Conservation (phyloP, 2,797 vertebrate genomes). For the Crax fasciolata region DNA sequence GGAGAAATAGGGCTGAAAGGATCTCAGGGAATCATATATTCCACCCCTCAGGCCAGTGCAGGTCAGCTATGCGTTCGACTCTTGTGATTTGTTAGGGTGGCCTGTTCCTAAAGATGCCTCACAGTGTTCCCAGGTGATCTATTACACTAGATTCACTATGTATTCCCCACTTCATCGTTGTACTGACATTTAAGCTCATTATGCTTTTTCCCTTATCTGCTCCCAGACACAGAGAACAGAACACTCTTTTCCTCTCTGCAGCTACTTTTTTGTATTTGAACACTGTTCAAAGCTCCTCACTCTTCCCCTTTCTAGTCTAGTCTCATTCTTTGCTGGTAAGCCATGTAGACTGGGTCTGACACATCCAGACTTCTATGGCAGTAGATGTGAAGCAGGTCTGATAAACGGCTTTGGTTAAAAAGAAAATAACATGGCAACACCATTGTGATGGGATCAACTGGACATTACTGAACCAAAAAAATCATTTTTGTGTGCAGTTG, state of each 20-base stretch:
- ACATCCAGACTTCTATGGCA: background rate
- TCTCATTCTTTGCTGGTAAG: background rate
- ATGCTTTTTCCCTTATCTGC: background rate
- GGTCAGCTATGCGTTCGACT: accelerated
- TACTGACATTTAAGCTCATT: background rate
- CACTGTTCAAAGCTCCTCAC: background rate
- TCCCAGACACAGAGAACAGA: background rate
- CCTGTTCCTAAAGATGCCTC: background rate
- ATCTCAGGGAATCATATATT: background rate
- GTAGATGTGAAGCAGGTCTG: background rate
- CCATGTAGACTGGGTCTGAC: background rate
- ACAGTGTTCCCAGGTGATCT: background rate
- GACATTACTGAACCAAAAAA: background rate
- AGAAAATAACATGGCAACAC: background rate
- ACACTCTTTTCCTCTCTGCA: background rate
- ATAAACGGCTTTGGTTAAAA: background rate
- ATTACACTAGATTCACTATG: background rate
- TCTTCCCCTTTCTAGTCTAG: background rate
- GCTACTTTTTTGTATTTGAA: background rate
- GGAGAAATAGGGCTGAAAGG: background rate
- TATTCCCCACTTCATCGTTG: background rate
- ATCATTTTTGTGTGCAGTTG: background rate
- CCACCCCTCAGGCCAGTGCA: background rate
- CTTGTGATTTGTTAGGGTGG: background rate
- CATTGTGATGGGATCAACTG: background rate